Conservation (phyloP, 2,888 invertebrate genomes). For the Didymodactylos carnosus region DNA sequence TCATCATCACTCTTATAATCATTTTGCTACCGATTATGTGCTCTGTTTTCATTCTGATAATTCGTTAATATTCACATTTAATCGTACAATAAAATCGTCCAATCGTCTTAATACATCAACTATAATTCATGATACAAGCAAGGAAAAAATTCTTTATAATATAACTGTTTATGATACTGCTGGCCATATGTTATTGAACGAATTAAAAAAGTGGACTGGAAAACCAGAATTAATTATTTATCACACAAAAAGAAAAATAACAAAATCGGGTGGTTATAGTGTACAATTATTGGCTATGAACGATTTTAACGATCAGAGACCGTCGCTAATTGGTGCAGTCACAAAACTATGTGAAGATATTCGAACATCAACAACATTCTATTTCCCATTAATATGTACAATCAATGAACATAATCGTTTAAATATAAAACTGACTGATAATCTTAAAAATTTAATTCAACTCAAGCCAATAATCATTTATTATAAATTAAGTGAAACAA, state of each 20-base stretch:
- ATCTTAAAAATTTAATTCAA: background rate
- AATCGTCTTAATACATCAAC: background rate
- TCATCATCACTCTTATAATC: too few species aligned
- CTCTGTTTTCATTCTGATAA: too few species aligned
- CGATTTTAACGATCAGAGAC: too few species aligned
- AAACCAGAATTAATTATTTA: background rate
- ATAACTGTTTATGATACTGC: background rate
- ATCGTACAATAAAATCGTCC: background rate
- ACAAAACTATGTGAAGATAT: background rate
- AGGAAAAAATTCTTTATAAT: background rate
- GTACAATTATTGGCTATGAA: too few species aligned
- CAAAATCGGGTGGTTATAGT: too few species aligned
- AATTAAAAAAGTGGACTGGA: too few species aligned
- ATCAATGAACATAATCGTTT: background rate
- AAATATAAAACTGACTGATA: background rate
- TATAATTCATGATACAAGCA: background rate
- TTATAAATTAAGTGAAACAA: background rate
- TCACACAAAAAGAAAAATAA: background rate
- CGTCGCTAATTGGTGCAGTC: background rate
- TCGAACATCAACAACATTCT: background rate
- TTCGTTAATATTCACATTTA: too few species aligned
- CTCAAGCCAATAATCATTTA: background rate
- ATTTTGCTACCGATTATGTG: too few species aligned
- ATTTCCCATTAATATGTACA: background rate
- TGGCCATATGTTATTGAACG: background rate